Base-by-base conservation (phyloP, 2,888 invertebrate genomes). In the Drosophila aldrichi region DNA sequence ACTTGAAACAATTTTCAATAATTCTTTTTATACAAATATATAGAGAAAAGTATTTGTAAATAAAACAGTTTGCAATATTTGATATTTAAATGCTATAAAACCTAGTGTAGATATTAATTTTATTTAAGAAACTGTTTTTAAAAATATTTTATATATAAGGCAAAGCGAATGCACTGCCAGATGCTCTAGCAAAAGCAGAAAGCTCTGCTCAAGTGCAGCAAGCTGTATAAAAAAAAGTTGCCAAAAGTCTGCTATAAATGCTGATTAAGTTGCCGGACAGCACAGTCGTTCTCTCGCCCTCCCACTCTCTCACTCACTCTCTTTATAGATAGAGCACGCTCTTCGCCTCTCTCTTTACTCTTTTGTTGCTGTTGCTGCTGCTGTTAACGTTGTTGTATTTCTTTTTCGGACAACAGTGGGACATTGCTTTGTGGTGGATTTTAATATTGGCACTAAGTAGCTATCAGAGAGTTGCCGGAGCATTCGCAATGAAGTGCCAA, bases 401-500 rank as follows among this genome's bases (percentile, higher is more conserved):
- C 78, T 78, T 74, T 77, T 76, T 67, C 16, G 70, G 59, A 49
- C 64, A 74, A 58, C 48, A 59, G 56, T 51, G 75, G 60, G 59
- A 41, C 66, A 79, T 73, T 75, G 80, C 74, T 79, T 82, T 85
- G 81, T 85, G 81, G 59, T 52, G 70, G 71, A 81, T 82, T 82
- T 87, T 82, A 77, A 82, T 85, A 84, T 80, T 87, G 88, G 73
- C 87, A 71, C 70, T 85, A 88, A 85, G 86, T 76, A 88, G 88
- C 68, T 76, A 78, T 70, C 80, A 76, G 70, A 64, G 74, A 54
- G n/a, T 76, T 80, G 73, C 72, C 57, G 76, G 80, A 86, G 68
- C 83, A 74, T 81, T 81, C 79, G 69, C 77, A 88, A 83, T 88
- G 89, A 86, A 86, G 88, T 86, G 88, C 82, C 84, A 78, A 86